Evolutionary conservation across 2,113 vertebrate species (phyloP), one percentile per base, ranked within the genome.

Genomic region (Petromus typicus): DNA sequence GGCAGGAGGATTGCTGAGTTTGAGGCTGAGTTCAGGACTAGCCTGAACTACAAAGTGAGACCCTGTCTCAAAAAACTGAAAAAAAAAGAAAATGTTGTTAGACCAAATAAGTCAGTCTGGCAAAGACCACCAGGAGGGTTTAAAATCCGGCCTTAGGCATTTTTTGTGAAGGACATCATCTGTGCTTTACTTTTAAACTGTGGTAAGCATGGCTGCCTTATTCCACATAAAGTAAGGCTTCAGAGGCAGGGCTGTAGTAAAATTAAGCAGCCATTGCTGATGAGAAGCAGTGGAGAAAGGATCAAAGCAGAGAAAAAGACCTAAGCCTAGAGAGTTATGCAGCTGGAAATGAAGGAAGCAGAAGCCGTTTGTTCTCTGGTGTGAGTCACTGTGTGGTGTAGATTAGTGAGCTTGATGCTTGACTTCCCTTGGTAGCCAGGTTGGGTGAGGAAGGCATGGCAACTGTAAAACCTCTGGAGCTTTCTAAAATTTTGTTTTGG

Each of bases 221-320:
- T 83, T 51, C 80, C 40, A 0, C 1, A 3, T 57, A 57, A 40
- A 76, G 69, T 37, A 78, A 86, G 84, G 40, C 37, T 25, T 23
- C 32, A 48, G 45, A 86, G 40, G 30, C 51, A 93, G 87, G 40
- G 43, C 51, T 23, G 37, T 27, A 61, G 6, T 69, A 59, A n/a
- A 45, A 45, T 59, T 20, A 76, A 78, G 86, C 71, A 95, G 7
- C 40, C 40, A 5, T 71, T 95, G 85, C 66, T 90, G 82, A 71
- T 61, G 94, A 64, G 2, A 76, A 86, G 80, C 80, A 86, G 85
- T 94, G 95, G 87, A 95, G 59, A 90, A 78, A 63, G 93, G 83
- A 71, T 84, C 54, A 90, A 57, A 2, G 43, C n/a, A 91, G 93
- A 86, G 67, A 20, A 86, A 30, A 89, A 48, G 67, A 45, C 34